Conservation (phyloP, 1,140 invertebrate genomes). For the Pogonognathellus flavescens region DNA sequence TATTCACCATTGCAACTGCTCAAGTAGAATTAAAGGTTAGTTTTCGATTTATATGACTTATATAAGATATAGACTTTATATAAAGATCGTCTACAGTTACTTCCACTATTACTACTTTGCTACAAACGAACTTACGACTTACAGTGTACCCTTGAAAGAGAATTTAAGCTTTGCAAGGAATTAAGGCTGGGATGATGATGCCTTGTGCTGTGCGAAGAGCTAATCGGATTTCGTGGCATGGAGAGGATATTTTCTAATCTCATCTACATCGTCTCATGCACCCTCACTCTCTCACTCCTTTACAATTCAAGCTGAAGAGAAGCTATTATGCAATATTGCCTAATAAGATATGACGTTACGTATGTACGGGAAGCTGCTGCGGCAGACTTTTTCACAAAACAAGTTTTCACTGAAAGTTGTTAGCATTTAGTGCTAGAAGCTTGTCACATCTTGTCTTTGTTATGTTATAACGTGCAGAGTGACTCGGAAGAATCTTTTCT, state of each 20-base stretch:
- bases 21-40: not conserved
- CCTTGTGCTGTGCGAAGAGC: not conserved
- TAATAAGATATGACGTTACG: slow-evolving; percentile 34
- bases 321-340: slow-evolving; percentile 37
- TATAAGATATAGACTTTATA: no score
- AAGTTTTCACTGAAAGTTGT: slow-evolving; percentile 17
- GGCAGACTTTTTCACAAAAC: not conserved
- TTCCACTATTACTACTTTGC: not conserved
- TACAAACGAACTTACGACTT: not conserved
- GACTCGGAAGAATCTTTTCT: slow-evolving; percentile 29
- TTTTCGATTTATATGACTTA: no score
- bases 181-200: not conserved
- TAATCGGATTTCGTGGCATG: slow-evolving; percentile 48
- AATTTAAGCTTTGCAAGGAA: slow-evolving; percentile 26
- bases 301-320: slow-evolving; percentile 10
- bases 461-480: not conserved
- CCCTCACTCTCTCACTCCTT: slow-evolving; percentile 19
- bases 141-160: slow-evolving; percentile 2
- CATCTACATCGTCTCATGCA: slow-evolving; percentile 38
- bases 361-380: not conserved
- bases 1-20: not conserved
- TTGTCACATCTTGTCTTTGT: slow-evolving; percentile 6
- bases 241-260: slow-evolving; percentile 40
- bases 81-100: no score
- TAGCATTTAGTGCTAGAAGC: not conserved